Base-by-base conservation (phyloP, 2,888 invertebrate species). In the Erpobdella octoculata region DNA sequence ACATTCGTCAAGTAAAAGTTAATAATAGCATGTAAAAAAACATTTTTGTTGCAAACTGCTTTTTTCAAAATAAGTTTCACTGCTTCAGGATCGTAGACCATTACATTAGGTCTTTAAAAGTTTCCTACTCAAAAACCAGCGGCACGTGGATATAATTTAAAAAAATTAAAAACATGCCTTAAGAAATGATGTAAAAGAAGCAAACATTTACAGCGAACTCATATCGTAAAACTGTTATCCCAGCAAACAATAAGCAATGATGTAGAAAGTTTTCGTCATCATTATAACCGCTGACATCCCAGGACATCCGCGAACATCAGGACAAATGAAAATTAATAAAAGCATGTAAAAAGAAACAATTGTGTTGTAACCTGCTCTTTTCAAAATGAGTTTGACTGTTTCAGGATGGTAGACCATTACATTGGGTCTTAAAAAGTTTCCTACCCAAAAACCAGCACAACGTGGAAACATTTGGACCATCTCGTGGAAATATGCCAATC, bases 401-500 rank as follows among this genome's bases (percentile, higher is more conserved):
- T 67, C 73, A 18, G 37, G 58, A 59, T 73, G 73, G 1, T 35
- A 18, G n/a, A 66, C 58, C 28, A 53, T 31, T n/a, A 73, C 33
- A 18, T 53, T 59, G 15, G 71, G 71, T n/a, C 46, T 58, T 21
- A 66, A 59, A 25, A 28, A 71, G 38, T 64, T 66, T 18, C 70
- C 64, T n/a, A 53, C 28, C 66, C 67, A 73, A 3, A 73, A 0
- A 6, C 46, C 31, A 28, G 8, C 31, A 15, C 3, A 21, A 5
- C 64, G 41, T 25, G 72, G 72, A 71, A 8, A 71, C 15, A 28
- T 33, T 12, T 65, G 41, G 18, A 72, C 72, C 48, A 71, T 58
- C 9, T 73, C 64, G 37, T 75, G 70, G 62, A 75, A 74, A 64
- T 70, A 78, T 28, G 69, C 70, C n/a, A 79, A 71, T 0, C 79